These are phyloP conservation scores for Rhingia rostrata DNA, from an alignment of 2,888 invertebrate genomes.

Conservation along the genomic window DNA sequence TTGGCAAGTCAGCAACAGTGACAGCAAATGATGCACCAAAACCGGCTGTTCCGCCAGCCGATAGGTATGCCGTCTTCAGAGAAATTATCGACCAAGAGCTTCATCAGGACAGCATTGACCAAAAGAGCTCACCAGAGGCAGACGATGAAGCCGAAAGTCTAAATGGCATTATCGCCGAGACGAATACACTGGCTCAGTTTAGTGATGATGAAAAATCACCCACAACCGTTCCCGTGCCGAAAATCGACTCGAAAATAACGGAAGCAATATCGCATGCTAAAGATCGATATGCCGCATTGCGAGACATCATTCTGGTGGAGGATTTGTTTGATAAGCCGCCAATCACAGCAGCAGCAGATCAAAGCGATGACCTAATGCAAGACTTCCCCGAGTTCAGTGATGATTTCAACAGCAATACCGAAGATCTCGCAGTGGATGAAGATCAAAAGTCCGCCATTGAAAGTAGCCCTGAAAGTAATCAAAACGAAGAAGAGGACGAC, in stretches of 20 bases:
- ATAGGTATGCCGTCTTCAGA: conserved; percentile 94
- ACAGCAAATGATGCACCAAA: conserved; percentile 54
- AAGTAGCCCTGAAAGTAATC: conserved; percentile 78
- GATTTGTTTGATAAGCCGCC: conserved; percentile 84
- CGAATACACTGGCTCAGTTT: conserved; percentile 56
- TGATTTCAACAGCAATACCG: conserved; percentile 79
- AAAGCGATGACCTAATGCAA: conserved; percentile 78
- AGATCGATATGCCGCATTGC: conserved; percentile 91
- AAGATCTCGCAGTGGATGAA: conserved; percentile 84
- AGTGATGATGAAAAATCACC: conserved; percentile 73
- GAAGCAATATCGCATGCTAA: conserved; percentile 84
- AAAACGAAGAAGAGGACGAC: conserved; percentile 80
- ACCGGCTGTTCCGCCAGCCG: conserved; percentile 85
- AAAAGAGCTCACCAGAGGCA: conserved; percentile 73
- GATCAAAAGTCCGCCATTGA: conserved; percentile 80
- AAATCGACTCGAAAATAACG: conserved; percentile 84
- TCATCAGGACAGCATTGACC: conserved; percentile 82
- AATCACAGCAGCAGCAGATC: conserved; percentile 4
- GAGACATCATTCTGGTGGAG: conserved; percentile 89
- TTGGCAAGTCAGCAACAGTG: conserved; percentile 76
- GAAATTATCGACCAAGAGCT: conserved; percentile 91
- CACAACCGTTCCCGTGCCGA: conserved; percentile 77
- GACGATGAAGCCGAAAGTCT: conserved; percentile 53
- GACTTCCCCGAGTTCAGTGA: conserved; percentile 80
- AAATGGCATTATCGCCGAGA: conserved; percentile 48